phyloP scores from a whole-genome alignment of 2,797 vertebrate species.

The Phataginus tetradactyla region DNA sequence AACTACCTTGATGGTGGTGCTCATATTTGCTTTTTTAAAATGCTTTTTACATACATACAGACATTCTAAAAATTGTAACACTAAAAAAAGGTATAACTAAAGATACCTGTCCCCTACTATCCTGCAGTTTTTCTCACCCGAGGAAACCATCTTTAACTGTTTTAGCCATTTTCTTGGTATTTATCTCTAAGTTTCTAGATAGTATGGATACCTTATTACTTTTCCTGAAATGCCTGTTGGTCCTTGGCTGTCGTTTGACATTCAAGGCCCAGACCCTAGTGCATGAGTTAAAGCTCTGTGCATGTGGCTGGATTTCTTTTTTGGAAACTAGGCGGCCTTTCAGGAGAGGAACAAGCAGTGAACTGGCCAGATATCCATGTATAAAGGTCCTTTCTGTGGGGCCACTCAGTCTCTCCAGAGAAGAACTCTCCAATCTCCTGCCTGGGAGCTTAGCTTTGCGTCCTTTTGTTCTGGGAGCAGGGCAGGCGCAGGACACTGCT shows the following conservation, averaged over 20 bases:
- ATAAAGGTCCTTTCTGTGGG: not conserved
- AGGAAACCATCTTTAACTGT: not conserved
- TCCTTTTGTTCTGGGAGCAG: not conserved
- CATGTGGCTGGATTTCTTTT: not conserved
- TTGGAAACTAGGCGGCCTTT: not conserved
- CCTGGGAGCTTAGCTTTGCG: not conserved
- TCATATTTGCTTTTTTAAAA: not conserved
- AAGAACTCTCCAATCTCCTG: not conserved
- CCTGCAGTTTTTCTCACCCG: not conserved
- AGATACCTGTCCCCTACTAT: not conserved
- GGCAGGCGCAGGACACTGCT: not conserved
- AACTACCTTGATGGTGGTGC: not conserved
- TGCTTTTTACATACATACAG: not conserved
- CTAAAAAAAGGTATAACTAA: not conserved
- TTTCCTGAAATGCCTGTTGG: not conserved
- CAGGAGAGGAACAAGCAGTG: not conserved
- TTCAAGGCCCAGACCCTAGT: not conserved
- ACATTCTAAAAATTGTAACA: not conserved
- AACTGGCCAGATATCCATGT: not conserved
- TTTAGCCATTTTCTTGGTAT: not conserved
- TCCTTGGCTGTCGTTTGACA: not conserved
- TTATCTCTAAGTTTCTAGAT: not conserved
- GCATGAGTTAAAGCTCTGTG: not conserved
- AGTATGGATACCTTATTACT: not conserved
- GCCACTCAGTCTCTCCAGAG: not conserved